A percentile compares a stretch with the other conserved stretches of the same genome.
These are phyloP conservation scores for Alviniconcha strummeri DNA, from an alignment of 2,888 invertebrate genomes.

Conservation along the genomic window DNA sequence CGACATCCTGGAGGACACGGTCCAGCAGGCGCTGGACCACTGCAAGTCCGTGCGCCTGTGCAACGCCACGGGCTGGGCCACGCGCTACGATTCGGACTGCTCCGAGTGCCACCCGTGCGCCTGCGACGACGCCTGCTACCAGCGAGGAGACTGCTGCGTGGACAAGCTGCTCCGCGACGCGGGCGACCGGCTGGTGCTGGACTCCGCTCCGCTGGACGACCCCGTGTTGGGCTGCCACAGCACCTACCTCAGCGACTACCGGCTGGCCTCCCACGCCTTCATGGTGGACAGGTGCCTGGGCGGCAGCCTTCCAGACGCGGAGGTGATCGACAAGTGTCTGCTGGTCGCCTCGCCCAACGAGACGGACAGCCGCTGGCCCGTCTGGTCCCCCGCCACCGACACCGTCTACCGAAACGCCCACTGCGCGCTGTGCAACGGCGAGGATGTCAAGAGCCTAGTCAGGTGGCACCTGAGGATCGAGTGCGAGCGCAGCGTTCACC, in stretches of 20 bases:
- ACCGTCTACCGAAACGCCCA: conserved; percentile 13
- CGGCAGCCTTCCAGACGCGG: not conserved
- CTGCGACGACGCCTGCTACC: conserved; percentile 17
- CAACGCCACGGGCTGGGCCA: not conserved
- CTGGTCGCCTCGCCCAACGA: not conserved
- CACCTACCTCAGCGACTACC: conserved; percentile 1
- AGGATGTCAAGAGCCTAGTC: not conserved
- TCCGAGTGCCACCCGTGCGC: conserved; percentile 25
- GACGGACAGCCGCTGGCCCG: conserved; percentile 14
- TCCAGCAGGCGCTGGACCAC: not conserved
- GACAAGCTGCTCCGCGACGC: conserved; percentile 22
- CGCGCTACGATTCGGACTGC: not conserved
- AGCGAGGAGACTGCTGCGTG: conserved; percentile 26
- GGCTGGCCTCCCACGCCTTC: not conserved
- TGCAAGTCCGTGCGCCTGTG: conserved; percentile 3
- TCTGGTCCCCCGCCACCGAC: not conserved
- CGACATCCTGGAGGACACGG: not conserved
- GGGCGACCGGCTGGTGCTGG: not conserved
- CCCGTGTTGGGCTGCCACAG: conserved; percentile 1
- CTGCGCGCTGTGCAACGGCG: conserved; percentile 23
- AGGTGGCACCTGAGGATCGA: conserved; percentile 22
- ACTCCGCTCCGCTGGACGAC: not conserved
- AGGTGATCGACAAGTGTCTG: not conserved
- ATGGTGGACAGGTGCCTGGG: conserved; percentile 23
- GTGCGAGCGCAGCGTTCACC: conserved; percentile 6